These are phyloP conservation scores for Tetragnatha montana DNA, from an alignment of 2,888 invertebrate species.

Conservation along the genomic window DNA sequence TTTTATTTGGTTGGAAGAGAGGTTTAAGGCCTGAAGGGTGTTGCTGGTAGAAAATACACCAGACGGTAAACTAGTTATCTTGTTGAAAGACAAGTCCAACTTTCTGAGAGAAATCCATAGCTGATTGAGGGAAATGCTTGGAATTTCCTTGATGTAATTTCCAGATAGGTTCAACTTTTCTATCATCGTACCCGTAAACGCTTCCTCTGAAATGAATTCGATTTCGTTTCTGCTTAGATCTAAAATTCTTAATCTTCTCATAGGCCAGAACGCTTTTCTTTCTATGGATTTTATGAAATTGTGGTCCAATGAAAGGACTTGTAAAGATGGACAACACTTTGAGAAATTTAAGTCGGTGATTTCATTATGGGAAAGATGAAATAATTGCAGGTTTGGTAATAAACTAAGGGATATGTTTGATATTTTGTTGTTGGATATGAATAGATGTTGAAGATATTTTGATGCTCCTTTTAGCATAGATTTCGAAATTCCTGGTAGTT, in stretches of 20 bases:
- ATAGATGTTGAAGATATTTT: conserved; percentile 26
- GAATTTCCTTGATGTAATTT: conserved; percentile 46
- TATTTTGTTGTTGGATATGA: conserved; percentile 45
- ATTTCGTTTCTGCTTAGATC: conserved; percentile 55
- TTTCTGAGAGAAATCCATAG: conserved; percentile 83
- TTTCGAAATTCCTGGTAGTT: conserved; percentile 34
- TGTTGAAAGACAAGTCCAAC: conserved; percentile 86
- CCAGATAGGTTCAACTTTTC: conserved; percentile 56
- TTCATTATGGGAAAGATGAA: conserved; percentile 41
- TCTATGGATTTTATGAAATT: conserved; percentile 34
- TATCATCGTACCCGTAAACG: conserved; percentile 26
- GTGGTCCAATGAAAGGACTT: conserved; percentile 35
- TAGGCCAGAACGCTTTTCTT: conserved; percentile 1
- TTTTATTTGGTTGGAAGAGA: conserved; percentile 79
- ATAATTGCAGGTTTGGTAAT: conserved; percentile 35
- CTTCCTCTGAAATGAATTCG: background rate
- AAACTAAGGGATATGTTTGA: background rate
- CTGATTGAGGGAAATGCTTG: conserved; percentile 76
- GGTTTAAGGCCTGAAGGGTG: conserved; percentile 83
- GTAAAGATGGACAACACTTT: conserved; percentile 33
- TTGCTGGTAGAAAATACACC: conserved; percentile 81
- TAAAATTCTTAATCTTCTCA: conserved; percentile 33
- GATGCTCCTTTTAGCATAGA: conserved; percentile 20
- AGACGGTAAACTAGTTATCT: conserved; percentile 83
- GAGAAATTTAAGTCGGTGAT: background rate